Percentiles rank a stretch among this genome's conserved stretches.
These are phyloP conservation scores for Meloe dianella DNA, from an alignment of 2,888 invertebrate genomes.

Conservation along the genomic window DNA sequence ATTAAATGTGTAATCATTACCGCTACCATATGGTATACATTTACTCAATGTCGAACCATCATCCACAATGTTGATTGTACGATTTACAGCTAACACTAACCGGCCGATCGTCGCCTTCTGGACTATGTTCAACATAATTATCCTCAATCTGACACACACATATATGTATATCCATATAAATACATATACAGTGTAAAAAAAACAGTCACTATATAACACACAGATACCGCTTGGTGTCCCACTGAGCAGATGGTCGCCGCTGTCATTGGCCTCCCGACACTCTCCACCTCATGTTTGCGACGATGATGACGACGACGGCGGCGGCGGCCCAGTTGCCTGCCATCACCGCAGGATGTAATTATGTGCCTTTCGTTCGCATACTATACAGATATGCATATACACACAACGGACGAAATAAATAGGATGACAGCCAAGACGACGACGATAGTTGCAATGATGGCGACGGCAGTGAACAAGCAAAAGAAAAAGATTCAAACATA, in stretches of 20 bases:
- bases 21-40: not conserved
- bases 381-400: not conserved
- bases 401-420: not conserved
- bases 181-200: not conserved
- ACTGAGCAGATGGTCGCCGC: constrained; percentile 35
- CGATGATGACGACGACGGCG: not conserved
- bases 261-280: constrained; percentile 30
- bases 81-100: constrained; percentile 8
- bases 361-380: constrained; percentile 36
- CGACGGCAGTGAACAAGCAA: not conserved
- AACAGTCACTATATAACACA: not conserved
- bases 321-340: constrained; percentile 16
- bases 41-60: not conserved
- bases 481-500: not conserved
- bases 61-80: not conserved
- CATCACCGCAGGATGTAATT: constrained; percentile 35
- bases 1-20: not conserved
- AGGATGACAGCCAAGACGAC: constrained; percentile 15
- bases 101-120: constrained; percentile 7
- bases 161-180: not conserved
- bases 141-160: not conserved
- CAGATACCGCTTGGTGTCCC: constrained; percentile 23
- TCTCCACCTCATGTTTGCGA: constrained; percentile 13
- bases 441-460: constrained; percentile 7
- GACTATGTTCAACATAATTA: not conserved